Percentiles rank a stretch among this genome's conserved stretches.
Evolutionary conservation across 2,888 invertebrate species (phyloP).

Genomic region (Heliconius sara): DNA sequence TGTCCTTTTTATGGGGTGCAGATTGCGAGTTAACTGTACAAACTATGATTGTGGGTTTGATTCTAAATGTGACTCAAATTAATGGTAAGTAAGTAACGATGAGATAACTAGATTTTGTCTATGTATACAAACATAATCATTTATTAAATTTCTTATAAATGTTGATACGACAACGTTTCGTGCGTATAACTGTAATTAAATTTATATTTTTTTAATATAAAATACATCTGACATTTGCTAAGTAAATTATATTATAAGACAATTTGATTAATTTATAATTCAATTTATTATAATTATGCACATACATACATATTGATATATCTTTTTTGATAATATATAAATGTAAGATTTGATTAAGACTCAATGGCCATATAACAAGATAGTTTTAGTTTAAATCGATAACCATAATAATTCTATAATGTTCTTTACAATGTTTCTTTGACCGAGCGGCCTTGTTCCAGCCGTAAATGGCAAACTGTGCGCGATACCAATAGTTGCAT

Average conservation of each 20-base stretch:
- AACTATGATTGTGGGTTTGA: neutral
- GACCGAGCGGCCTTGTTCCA: constrained; percentile 37
- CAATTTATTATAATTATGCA: neutral
- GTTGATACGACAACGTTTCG: too few species aligned
- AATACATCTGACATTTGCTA: neutral
- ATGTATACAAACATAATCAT: neutral
- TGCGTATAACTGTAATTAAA: too few species aligned
- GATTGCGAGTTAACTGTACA: neutral
- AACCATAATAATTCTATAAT: constrained; percentile 23
- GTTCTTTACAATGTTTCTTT: constrained; percentile 40
- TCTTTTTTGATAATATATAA: neutral
- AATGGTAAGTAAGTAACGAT: neutral
- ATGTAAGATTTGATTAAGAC: neutral
- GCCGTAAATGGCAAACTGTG: constrained; percentile 43
- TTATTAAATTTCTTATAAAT: too few species aligned
- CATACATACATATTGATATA: neutral
- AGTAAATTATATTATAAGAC: neutral
- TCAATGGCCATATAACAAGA: neutral
- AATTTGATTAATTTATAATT: neutral
- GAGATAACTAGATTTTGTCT: neutral
- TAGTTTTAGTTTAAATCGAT: constrained; percentile 28
- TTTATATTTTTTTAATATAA: too few species aligned
- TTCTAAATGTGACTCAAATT: neutral
- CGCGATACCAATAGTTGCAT: constrained; percentile 33
- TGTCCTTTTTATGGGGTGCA: neutral